Evolutionary conservation across 2,888 invertebrate species (phyloP).

Genomic region (Bombyx huttoni): DNA sequence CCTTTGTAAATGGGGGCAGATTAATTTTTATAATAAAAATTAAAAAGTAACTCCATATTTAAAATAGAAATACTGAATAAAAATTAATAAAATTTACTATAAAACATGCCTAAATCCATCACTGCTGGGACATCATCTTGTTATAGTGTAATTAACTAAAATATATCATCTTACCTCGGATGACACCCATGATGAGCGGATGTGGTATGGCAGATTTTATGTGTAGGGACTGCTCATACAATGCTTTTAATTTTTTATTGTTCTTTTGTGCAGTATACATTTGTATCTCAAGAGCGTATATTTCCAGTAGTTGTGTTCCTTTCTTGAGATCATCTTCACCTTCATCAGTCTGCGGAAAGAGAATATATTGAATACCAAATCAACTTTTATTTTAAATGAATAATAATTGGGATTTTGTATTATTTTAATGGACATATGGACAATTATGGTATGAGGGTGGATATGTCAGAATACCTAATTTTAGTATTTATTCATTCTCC

Average conservation of each 20-base stretch:
- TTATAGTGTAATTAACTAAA: not conserved
- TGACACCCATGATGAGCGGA: slow-evolving; percentile 99
- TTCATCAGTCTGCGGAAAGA: slow-evolving; percentile 83
- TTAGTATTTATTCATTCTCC: too few species aligned
- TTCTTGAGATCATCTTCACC: slow-evolving; percentile 98
- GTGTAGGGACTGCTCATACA: slow-evolving; percentile 98
- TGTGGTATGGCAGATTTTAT: slow-evolving; percentile 99
- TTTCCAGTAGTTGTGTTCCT: slow-evolving; percentile 97
- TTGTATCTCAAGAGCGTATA: slow-evolving; percentile 98
- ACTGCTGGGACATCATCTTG: too few species aligned
- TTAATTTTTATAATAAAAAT: too few species aligned
- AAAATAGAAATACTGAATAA: too few species aligned
- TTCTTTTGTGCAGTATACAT: slow-evolving; percentile 99
- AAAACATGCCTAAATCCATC: too few species aligned
- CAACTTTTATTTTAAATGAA: not conserved
- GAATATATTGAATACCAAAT: not conserved
- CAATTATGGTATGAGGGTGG: too few species aligned
- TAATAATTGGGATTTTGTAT: not conserved
- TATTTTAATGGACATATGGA: too few species aligned
- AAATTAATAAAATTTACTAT: too few species aligned
- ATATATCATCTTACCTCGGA: slow-evolving; percentile 78
- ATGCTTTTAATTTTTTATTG: slow-evolving; percentile 95
- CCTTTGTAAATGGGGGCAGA: too few species aligned
- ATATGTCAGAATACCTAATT: too few species aligned
- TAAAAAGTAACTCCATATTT: too few species aligned